Percentiles rank a stretch among this genome's conserved stretches.
Conservation (phyloP, 1,140 invertebrate species). For the Carcinoscorpius rotundicauda region DNA sequence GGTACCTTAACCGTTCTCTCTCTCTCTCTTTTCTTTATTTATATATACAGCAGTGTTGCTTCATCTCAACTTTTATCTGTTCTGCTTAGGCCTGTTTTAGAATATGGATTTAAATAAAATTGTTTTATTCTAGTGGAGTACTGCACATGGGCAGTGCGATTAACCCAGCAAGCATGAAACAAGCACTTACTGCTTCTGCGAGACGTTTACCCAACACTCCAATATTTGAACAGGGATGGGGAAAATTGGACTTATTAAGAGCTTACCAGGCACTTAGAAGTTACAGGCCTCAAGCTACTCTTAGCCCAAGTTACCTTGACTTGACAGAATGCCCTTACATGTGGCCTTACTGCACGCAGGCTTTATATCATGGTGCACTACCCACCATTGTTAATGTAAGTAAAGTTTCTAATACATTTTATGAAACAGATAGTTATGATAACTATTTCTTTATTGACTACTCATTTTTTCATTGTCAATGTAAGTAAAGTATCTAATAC, state of each 20-base stretch:
- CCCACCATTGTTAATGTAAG: constrained; percentile 86
- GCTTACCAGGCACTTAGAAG: constrained; percentile 66
- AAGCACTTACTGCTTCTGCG: constrained; percentile 79
- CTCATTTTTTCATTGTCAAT: constrained; percentile 86
- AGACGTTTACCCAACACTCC: constrained; percentile 66
- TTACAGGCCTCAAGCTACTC: constrained; percentile 66
- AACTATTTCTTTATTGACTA: too few species aligned
- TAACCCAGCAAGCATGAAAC: constrained; percentile 89
- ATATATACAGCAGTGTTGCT: too few species aligned
- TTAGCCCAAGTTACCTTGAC: constrained; percentile 69
- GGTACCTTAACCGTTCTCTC: too few species aligned
- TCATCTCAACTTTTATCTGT: too few species aligned
- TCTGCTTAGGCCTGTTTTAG: neutral
- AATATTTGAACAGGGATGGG: constrained; percentile 96
- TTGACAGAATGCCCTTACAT: constrained; percentile 89
- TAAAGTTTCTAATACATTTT: too few species aligned
- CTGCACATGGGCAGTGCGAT: constrained; percentile 47
- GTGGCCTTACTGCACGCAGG: constrained; percentile 97
- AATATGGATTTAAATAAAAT: neutral
- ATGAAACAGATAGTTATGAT: too few species aligned
- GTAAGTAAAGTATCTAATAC: constrained; percentile 43
- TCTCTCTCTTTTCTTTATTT: too few species aligned
- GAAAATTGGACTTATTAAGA: constrained; percentile 76
- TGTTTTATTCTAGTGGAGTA: constrained; percentile 34
- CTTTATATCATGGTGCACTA: constrained; percentile 72